Evolutionary conservation across 2,888 invertebrate species (phyloP).

Genomic region (Dicranocentrus wangi): DNA sequence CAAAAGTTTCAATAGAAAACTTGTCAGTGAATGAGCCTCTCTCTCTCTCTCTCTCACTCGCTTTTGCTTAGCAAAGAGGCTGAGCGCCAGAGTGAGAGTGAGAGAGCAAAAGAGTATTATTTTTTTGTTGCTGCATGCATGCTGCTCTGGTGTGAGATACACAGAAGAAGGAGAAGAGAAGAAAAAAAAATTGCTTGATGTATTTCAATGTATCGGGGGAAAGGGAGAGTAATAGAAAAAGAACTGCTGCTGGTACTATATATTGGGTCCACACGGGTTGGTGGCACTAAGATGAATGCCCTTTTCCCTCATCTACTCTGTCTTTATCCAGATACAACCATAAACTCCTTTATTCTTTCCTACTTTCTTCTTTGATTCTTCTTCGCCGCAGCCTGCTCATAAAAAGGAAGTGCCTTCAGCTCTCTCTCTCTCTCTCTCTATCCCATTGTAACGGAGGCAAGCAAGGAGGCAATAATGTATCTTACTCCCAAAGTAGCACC

Average conservation of each 20-base stretch:
- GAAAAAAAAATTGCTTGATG: no score
- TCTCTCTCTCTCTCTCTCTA: no score
- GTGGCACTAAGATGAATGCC: slow-evolving; percentile 53
- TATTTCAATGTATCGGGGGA: background rate
- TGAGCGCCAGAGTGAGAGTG: no score
- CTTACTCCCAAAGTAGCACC: background rate
- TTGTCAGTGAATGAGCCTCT: background rate
- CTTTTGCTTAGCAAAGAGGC: no score
- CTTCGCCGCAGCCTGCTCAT: slow-evolving; percentile 38
- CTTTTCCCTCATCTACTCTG: slow-evolving; percentile 29
- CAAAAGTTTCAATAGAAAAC: slow-evolving; percentile 6
- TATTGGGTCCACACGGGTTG: background rate
- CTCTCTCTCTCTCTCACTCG: background rate
- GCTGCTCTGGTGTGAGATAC: no score
- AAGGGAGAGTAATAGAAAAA: background rate
- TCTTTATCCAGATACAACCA: slow-evolving; percentile 17
- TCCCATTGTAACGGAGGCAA: background rate
- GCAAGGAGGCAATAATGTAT: slow-evolving; percentile 26
- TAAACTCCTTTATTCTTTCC: slow-evolving; percentile 26
- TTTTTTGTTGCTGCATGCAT: no score
- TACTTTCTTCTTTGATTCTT: slow-evolving; percentile 12
- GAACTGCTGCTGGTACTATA: background rate
- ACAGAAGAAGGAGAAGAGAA: no score
- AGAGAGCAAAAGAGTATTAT: no score
- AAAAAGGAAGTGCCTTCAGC: slow-evolving; percentile 27